Evolutionary conservation across 2,797 vertebrate species (phyloP).

Genomic region (Saguinus oedipus): DNA sequence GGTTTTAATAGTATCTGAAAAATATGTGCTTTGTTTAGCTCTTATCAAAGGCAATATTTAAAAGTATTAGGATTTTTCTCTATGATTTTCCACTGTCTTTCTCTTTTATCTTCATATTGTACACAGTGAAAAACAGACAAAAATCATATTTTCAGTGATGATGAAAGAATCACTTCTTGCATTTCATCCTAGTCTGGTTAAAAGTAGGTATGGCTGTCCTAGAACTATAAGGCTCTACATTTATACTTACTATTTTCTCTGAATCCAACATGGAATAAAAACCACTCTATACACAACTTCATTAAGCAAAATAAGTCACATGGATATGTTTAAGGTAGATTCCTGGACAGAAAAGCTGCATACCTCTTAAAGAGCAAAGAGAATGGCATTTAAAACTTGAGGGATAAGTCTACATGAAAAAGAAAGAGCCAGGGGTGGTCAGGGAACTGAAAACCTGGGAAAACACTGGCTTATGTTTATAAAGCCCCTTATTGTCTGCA

Average conservation of each 20-base stretch:
- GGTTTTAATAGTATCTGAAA: not conserved
- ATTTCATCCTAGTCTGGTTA: not conserved
- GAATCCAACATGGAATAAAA: not conserved
- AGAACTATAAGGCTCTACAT: not conserved
- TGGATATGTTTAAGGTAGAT: not conserved
- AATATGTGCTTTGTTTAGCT: not conserved
- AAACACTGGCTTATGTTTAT: not conserved
- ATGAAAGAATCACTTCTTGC: not conserved
- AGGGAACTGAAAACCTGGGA: not conserved
- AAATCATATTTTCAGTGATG: not conserved
- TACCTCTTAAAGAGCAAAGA: slow-evolving; percentile 16
- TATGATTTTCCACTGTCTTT: not conserved
- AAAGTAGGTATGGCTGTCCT: not conserved
- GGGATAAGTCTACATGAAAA: not conserved
- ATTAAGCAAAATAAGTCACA: not conserved
- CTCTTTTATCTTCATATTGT: not conserved
- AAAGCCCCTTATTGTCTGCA: not conserved
- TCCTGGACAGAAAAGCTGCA: not conserved
- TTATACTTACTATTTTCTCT: not conserved
- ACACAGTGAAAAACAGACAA: not conserved
- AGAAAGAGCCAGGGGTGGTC: not conserved
- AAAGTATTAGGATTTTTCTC: not conserved
- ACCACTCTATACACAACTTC: not conserved
- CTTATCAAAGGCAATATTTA: not conserved
- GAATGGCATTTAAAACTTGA: slow-evolving; percentile 37